phyloP scores from a whole-genome alignment of 1,140 invertebrate genomes.

The Polyergus mexicanus region DNA sequence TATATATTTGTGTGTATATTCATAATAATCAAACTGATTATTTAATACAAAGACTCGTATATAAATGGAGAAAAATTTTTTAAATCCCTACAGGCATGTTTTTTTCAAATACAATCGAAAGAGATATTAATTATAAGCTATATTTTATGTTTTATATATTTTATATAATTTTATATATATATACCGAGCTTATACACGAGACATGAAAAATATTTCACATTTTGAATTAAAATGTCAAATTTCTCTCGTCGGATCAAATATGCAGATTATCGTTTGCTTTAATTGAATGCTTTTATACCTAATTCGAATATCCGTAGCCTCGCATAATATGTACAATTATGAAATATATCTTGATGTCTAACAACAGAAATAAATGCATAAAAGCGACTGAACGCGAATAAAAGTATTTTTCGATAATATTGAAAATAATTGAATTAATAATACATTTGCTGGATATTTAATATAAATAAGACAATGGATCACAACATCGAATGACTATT shows the following conservation, averaged over 20 bases:
- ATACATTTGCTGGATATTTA: too few relatives aligned
- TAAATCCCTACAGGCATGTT: background rate
- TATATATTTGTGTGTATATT: background rate
- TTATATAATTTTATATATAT: too few relatives aligned
- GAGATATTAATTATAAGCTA: background rate
- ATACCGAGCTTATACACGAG: background rate
- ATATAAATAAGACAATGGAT: background rate
- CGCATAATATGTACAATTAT: background rate
- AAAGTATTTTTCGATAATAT: too few relatives aligned
- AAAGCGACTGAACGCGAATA: too few relatives aligned
- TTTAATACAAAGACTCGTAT: background rate
- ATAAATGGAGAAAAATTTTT: background rate
- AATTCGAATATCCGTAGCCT: background rate
- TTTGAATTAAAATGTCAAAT: background rate
- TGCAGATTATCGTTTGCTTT: slow-evolving; percentile 15
- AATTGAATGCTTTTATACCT: slow-evolving; percentile 1
- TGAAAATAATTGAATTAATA: too few relatives aligned
- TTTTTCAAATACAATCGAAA: background rate
- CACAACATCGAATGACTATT: background rate
- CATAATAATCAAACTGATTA: background rate
- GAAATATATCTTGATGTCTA: too few relatives aligned
- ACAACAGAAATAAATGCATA: too few relatives aligned
- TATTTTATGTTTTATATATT: background rate
- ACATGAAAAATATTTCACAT: background rate
- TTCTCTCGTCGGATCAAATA: background rate